A percentile compares a stretch with the other conserved stretches of the same genome.
Evolutionary conservation across 2,113 vertebrate species (phyloP).

Genomic region (Lichenostomus cassidix): DNA sequence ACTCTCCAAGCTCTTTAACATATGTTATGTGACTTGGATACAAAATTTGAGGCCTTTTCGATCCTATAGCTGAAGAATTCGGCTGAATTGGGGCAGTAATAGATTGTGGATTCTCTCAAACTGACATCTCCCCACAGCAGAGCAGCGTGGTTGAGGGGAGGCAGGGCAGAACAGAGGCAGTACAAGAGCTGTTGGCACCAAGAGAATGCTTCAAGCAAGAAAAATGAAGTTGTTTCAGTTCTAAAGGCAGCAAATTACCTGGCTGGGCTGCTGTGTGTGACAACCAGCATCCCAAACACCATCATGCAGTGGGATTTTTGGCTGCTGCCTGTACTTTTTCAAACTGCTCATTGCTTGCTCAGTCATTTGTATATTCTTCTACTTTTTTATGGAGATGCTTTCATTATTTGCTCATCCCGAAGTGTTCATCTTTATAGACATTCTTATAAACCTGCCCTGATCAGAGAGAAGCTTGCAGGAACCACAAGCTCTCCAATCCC

Average conservation of each 20-base stretch:
- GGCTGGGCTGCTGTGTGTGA: neutral
- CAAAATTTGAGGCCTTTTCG: neutral
- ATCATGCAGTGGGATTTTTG: neutral
- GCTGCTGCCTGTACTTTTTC: neutral
- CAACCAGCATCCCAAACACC: conserved; percentile 2
- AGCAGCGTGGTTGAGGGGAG: accelerated
- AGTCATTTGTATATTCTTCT: neutral
- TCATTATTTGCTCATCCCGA: neutral
- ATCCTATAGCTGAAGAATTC: neutral
- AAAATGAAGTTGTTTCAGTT: conserved; percentile 41
- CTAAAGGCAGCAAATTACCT: conserved; percentile 59
- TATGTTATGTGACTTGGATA: neutral
- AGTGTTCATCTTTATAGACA: neutral
- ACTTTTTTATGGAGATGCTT: neutral
- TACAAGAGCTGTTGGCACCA: neutral
- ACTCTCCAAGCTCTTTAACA: neutral
- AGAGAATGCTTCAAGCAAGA: conserved; percentile 31
- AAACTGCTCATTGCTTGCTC: conserved; percentile 26
- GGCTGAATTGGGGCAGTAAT: neutral
- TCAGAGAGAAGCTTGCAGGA: neutral
- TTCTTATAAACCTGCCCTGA: neutral
- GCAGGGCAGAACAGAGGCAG: neutral
- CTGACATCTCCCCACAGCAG: neutral
- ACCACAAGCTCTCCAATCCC: accelerated
- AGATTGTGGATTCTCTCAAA: neutral